Conservation (phyloP, 2,888 invertebrate genomes). For the Watsonalla binaria region DNA sequence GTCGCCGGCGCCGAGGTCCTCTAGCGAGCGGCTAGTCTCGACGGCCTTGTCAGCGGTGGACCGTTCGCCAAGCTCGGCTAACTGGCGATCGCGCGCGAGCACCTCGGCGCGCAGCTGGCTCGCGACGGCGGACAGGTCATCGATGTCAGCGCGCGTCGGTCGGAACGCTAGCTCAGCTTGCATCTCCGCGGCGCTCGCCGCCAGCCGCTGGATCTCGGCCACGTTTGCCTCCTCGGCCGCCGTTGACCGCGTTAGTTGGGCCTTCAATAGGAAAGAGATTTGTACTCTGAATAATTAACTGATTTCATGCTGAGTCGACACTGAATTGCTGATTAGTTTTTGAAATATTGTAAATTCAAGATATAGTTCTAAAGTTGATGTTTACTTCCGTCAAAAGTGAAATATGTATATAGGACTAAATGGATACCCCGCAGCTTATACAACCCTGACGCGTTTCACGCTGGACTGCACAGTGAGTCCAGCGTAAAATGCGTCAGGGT, state of each 20-base stretch:
- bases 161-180: slow-evolving; percentile 79
- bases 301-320: neutral
- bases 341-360: no score
- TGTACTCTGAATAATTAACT: neutral
- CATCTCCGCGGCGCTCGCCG: slow-evolving; percentile 68
- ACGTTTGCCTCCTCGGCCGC: slow-evolving; percentile 78
- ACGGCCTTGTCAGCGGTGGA: slow-evolving; percentile 27
- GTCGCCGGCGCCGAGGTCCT: slow-evolving; percentile 26
- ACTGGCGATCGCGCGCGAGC: slow-evolving; percentile 35
- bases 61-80: slow-evolving; percentile 22
- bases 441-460: no score
- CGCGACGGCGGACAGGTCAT: slow-evolving; percentile 73
- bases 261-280: slow-evolving; percentile 31
- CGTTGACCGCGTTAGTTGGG: slow-evolving; percentile 59
- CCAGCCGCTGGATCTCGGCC: slow-evolving; percentile 77
- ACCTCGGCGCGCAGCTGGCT: slow-evolving; percentile 48
- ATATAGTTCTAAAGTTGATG: no score
- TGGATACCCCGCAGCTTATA: no score
- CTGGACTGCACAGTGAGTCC: no score
- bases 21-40: slow-evolving; percentile 32
- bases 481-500: no score
- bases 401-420: no score
- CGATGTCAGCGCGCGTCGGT: slow-evolving; percentile 77
- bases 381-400: no score
- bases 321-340: no score